Conservation (phyloP, 92 coral and sea anemone genomes). For the Palythoa grandis region DNA sequence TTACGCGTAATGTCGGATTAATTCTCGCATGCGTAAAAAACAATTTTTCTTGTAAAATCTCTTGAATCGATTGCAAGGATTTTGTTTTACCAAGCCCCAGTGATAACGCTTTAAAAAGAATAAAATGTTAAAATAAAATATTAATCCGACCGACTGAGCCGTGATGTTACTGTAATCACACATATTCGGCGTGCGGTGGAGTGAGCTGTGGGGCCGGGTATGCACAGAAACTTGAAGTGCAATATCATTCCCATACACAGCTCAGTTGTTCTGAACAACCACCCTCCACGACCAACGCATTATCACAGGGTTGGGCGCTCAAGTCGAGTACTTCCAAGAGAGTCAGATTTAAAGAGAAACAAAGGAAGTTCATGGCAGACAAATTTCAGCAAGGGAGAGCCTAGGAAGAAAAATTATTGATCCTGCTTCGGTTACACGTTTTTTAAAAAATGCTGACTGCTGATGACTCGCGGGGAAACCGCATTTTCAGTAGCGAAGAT, state of each 20-base stretch:
- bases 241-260: neutral
- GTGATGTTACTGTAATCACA: too few relatives aligned
- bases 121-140: too few relatives aligned
- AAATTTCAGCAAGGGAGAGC: constrained; percentile 42
- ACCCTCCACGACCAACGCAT: neutral
- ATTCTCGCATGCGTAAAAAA: too few relatives aligned
- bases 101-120: too few relatives aligned
- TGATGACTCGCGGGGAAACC: constrained; percentile 25
- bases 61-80: too few relatives aligned
- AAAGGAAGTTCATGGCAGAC: constrained; percentile 26
- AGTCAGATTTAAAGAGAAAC: constrained; percentile 37
- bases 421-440: constrained; percentile 39
- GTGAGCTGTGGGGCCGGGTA: constrained; percentile 31
- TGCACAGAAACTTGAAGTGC: constrained; percentile 39
- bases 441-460: constrained; percentile 51
- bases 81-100: too few relatives aligned
- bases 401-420: constrained; percentile 37
- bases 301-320: constrained; percentile 43
- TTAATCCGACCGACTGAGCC: too few relatives aligned
- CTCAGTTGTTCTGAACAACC: neutral
- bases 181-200: constrained; percentile 39
- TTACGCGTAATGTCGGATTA: too few relatives aligned
- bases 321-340: constrained; percentile 35
- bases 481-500: constrained; percentile 9
- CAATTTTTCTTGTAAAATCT: too few relatives aligned